Conservation (phyloP, 1,140 invertebrate genomes). For the Camponotus floridanus region DNA sequence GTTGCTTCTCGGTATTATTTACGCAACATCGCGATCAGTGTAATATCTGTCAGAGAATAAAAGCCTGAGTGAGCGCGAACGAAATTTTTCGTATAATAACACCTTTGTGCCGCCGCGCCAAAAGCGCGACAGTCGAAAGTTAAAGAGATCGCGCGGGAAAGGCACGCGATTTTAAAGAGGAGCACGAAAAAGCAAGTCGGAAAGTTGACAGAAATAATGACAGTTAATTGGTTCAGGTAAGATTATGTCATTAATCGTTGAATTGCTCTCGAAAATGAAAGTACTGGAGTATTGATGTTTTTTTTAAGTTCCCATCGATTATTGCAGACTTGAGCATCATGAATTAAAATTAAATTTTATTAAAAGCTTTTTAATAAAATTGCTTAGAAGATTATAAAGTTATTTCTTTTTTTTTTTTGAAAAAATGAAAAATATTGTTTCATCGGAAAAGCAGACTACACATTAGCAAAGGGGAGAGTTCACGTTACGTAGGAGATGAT, state of each 20-base stretch:
- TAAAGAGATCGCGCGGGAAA: slow-evolving; percentile 27
- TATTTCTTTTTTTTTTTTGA: neutral
- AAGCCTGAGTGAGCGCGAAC: slow-evolving; percentile 16
- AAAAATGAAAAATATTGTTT: slow-evolving; percentile 2
- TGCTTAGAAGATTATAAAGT: neutral
- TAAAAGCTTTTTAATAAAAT: neutral
- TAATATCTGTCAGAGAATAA: neutral
- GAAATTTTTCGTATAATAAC: slow-evolving; percentile 2
- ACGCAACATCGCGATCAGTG: slow-evolving; percentile 16
- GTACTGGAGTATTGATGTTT: neutral
- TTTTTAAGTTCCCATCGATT: neutral
- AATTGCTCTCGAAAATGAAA: neutral
- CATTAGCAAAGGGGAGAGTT: neutral
- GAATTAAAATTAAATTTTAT: neutral
- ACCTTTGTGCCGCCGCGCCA: neutral
- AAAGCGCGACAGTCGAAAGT: neutral
- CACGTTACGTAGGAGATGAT: slow-evolving; percentile 44
- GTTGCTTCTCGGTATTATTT: slow-evolving; percentile 60
- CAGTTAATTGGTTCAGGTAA: slow-evolving; percentile 63
- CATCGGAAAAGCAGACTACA: neutral
- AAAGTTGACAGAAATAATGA: slow-evolving; percentile 57
- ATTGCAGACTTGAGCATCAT: neutral
- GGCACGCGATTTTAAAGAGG: slow-evolving; percentile 6
- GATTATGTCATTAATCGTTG: slow-evolving; percentile 6
- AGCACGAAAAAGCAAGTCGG: slow-evolving; percentile 8